Percentiles rank a stretch among this genome's conserved stretches.
These are phyloP conservation scores for Danaus plexippus DNA, from an alignment of 1,140 invertebrate genomes.

Conservation along the genomic window DNA sequence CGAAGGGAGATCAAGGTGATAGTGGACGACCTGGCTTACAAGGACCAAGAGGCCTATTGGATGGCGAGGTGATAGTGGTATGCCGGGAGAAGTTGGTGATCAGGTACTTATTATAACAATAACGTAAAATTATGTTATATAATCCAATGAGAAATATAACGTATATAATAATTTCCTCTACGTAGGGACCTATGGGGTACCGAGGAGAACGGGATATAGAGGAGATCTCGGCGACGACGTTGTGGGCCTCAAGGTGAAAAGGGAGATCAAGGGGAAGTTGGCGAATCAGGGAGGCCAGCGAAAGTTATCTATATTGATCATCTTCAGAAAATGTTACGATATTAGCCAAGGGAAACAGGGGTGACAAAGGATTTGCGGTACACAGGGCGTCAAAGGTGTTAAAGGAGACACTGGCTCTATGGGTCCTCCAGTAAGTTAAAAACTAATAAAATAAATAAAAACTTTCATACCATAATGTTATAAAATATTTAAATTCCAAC, in stretches of 20 bases:
- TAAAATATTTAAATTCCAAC: too few species aligned
- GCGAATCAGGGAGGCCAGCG: constrained; percentile 53
- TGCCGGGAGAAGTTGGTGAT: constrained; percentile 50
- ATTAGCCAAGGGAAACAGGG: constrained; percentile 58
- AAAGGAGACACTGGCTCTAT: constrained; percentile 74
- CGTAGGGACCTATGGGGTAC: constrained; percentile 63
- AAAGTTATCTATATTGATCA: constrained; percentile 25
- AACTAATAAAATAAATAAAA: constrained; percentile 5
- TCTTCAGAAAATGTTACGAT: constrained; percentile 39
- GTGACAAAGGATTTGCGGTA: constrained; percentile 54
- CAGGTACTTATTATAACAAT: constrained; percentile 35
- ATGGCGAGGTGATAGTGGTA: constrained; percentile 52
- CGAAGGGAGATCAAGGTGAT: constrained; percentile 81
- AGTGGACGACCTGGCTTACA: constrained; percentile 69
- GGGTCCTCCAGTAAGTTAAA: constrained; percentile 69
- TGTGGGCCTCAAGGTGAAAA: constrained; percentile 73
- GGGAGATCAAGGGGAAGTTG: constrained; percentile 70
- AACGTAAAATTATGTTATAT: neutral
- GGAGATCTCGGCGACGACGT: constrained; percentile 72
- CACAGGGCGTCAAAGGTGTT: constrained; percentile 67
- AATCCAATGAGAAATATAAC: neutral
- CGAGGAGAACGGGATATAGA: constrained; percentile 74
- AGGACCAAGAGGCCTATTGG: constrained; percentile 46
- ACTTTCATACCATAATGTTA: constrained; percentile 8
- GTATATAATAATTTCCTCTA: constrained; percentile 2